These are phyloP conservation scores for Scartelaos histophorus DNA, from an alignment of 2,113 vertebrate genomes.

Conservation along the genomic window DNA sequence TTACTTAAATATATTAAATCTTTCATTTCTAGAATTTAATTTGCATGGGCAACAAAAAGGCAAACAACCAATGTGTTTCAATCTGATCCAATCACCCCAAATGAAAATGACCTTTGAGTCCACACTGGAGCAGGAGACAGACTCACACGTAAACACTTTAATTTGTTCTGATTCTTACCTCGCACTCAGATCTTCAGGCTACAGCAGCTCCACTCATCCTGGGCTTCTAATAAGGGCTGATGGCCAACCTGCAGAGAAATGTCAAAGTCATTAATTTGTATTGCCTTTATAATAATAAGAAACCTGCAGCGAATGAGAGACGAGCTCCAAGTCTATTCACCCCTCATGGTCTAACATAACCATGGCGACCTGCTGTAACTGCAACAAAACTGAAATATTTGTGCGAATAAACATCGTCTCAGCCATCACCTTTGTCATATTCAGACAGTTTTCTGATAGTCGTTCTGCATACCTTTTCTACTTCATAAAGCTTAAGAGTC, in stretches of 20 bases:
- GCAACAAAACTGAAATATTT: neutral
- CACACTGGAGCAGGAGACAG: constrained; percentile 8
- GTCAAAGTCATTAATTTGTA: constrained; percentile 33
- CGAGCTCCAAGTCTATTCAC: neutral
- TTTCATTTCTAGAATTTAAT: neutral
- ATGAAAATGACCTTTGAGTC: constrained; percentile 37
- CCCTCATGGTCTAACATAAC: neutral
- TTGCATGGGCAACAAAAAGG: constrained; percentile 9
- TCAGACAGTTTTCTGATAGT: too few species aligned
- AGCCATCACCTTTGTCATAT: too few species aligned
- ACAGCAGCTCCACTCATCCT: constrained; percentile 26
- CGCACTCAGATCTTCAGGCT: constrained; percentile 23
- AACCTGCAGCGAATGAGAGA: neutral
- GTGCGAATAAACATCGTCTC: neutral
- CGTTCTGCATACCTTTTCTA: neutral
- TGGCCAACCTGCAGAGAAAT: constrained; percentile 33
- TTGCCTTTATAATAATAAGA: constrained; percentile 30
- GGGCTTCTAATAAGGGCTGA: constrained; percentile 30
- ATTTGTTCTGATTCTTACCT: constrained; percentile 33
- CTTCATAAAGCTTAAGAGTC: neutral
- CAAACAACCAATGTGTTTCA: constrained; percentile 14
- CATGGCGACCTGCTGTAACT: neutral
- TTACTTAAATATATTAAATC: neutral
- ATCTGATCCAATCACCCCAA: constrained; percentile 14
- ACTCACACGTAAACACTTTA: constrained; percentile 23